These are phyloP conservation scores for Seira sanloemensis DNA, from an alignment of 2,888 invertebrate species.

Conservation along the genomic window DNA sequence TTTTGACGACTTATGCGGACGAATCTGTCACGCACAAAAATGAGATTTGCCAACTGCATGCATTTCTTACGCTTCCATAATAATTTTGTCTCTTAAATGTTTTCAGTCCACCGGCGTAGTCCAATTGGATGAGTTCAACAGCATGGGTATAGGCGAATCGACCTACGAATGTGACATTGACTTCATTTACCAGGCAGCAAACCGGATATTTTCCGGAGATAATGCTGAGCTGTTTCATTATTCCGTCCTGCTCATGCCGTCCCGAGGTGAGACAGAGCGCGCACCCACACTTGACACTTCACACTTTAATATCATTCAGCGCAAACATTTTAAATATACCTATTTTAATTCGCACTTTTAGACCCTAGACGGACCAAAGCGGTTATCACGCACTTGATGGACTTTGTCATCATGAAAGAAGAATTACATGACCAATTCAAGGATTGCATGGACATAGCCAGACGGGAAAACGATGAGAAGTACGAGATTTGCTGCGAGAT, in stretches of 20 bases:
- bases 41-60: too few relatives aligned
- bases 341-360: background rate
- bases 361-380: slow-evolving; percentile 28
- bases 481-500: slow-evolving; percentile 8
- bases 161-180: slow-evolving; percentile 38
- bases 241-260: slow-evolving; percentile 16
- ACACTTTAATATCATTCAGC: background rate
- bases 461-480: slow-evolving; percentile 29
- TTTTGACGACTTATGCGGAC: background rate
- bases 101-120: background rate
- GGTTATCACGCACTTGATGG: slow-evolving; percentile 27
- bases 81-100: too few relatives aligned
- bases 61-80: too few relatives aligned
- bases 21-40: too few relatives aligned
- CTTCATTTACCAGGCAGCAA: slow-evolving; percentile 24
- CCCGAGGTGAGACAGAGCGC: too few relatives aligned
- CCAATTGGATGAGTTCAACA: slow-evolving; percentile 12
- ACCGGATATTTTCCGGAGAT: slow-evolving; percentile 31
- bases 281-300: too few relatives aligned
- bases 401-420: slow-evolving; percentile 25
- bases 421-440: slow-evolving; percentile 7
- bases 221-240: slow-evolving; percentile 29
- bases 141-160: slow-evolving; percentile 19
- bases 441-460: background rate
- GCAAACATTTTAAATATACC: too few relatives aligned